Evolutionary conservation across 1,140 invertebrate genomes (phyloP), one percentile per base, ranked within the genome.

Genomic region (Diabrotica undecimpunctata): DNA sequence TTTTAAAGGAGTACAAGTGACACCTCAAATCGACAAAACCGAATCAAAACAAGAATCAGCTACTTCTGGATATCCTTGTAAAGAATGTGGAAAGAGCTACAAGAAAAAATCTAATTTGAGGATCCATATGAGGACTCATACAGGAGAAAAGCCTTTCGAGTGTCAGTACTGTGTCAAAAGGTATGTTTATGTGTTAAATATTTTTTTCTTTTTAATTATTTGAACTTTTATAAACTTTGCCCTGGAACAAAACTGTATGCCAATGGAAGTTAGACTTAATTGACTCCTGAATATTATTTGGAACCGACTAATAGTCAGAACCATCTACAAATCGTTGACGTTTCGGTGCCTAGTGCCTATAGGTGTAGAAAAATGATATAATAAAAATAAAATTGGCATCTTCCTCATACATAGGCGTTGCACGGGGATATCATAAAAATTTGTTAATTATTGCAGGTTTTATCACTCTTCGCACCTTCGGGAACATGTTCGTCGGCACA

Each of bases 401-500:
- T 25, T 25, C 25, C 1, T 25, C 25, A 25, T 4, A 25, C 25
- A 25, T 25, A 25, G 25, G 25, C 25, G 25, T 25, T 2, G 25
- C 1, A 25, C 25, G 4, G 25, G 25, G 25, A 25, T 25, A 25
- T 4, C 25, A 25, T 25, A 25, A 25, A 25, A 25, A 25, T 25
- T 2, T 4, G 25, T 25, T 25, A 25, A 25, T 25, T 25, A 1
- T 61, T 56, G 6, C 46, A 70, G 69, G 50, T 78, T 78, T 65
- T 71, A 75, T 60, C 75, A 78, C 66, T 75, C 74, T 7, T 77
- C 75, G 4, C 75, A 77, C 69, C 62, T 78, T 36, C 69, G 71
- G 10, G 75, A 76, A 65, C 77, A 78, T 73, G 82, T 85, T 74
- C 85, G 87, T 70, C 81, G 88, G 70, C 85, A 87, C 69, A 86